phyloP scores from a whole-genome alignment of 2,113 vertebrate genomes.

The Cryptoleucopteryx plumbea region DNA sequence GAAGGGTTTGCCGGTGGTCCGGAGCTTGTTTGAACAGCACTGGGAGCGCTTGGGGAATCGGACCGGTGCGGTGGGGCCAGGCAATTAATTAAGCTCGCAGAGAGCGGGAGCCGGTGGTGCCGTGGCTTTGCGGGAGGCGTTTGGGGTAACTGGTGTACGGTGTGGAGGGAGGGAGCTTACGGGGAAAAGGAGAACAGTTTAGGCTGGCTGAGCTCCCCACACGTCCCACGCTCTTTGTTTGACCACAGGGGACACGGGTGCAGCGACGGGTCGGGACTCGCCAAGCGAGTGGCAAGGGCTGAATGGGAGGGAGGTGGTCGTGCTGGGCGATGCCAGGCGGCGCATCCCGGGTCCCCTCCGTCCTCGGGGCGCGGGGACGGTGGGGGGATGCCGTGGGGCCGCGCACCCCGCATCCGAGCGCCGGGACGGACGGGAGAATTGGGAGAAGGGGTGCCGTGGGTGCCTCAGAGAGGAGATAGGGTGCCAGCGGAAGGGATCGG shows the following conservation, averaged over 20 bases:
- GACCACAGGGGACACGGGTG: fast-evolving
- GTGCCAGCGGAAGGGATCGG: neutral
- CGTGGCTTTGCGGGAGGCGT: neutral
- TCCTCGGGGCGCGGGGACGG: fast-evolving
- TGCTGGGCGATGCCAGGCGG: neutral
- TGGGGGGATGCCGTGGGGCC: fast-evolving
- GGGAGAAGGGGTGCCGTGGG: neutral
- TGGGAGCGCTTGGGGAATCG: neutral
- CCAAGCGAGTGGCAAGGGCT: neutral
- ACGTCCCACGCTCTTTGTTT: neutral
- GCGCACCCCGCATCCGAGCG: fast-evolving
- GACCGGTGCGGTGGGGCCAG: neutral
- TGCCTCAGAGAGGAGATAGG: neutral
- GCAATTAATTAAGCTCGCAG: neutral
- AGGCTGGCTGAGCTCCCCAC: neutral
- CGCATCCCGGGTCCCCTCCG: fast-evolving
- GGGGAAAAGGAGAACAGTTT: neutral
- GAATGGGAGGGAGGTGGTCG: fast-evolving
- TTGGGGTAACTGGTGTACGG: neutral
- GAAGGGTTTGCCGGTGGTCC: neutral
- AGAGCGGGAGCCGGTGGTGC: neutral
- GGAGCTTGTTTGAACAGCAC: neutral
- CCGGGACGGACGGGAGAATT: neutral
- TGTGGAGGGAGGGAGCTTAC: neutral
- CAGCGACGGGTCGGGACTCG: fast-evolving